Conservation (phyloP, 2,797 vertebrate species). For the Anas bahamensis region DNA sequence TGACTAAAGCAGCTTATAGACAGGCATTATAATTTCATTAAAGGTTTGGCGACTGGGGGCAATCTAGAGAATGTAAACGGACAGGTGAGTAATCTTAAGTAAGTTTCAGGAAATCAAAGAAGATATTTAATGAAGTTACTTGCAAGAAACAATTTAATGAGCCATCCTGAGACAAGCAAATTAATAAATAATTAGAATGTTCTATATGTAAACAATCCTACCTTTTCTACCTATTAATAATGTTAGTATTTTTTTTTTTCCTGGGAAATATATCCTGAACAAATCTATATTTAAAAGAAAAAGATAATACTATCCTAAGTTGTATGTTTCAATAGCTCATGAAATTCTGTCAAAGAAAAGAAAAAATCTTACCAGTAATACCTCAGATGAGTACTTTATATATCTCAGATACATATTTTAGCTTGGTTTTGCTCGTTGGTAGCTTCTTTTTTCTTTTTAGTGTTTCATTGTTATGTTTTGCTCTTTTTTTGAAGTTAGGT, state of each 20-base stretch:
- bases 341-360: background rate
- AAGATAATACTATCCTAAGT: background rate
- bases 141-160: constrained; percentile 19
- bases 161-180: background rate
- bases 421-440: background rate
- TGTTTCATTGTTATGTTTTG: background rate
- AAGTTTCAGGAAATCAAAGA: constrained; percentile 23
- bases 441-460: background rate
- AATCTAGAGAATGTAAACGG: background rate
- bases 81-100: background rate
- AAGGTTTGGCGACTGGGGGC: background rate
- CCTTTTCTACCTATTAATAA: background rate
- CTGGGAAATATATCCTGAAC: background rate
- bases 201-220: background rate
- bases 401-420: background rate
- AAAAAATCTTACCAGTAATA: background rate
- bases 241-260: background rate
- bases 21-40: constrained; percentile 45
- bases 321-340: background rate
- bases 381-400: background rate
- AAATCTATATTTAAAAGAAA: background rate
- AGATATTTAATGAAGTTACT: constrained; percentile 5
- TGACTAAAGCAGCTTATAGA: constrained; percentile 13
- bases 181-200: constrained; percentile 1
- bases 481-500: background rate